phyloP scores from a whole-genome alignment of 2,113 vertebrate species.

The Myotis yumanensis region DNA sequence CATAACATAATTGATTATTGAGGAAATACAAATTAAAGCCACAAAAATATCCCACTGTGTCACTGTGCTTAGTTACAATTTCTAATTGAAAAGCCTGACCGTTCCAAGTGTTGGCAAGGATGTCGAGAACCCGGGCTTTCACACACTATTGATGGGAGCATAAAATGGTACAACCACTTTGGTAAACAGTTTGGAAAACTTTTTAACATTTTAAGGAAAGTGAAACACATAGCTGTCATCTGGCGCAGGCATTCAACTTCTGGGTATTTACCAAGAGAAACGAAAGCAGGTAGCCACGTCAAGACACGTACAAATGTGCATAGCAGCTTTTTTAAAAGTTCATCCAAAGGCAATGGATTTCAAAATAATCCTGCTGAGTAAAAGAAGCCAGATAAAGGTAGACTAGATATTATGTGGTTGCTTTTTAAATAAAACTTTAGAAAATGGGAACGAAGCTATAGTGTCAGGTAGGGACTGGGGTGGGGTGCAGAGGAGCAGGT shows the following conservation, averaged over 20 bases:
- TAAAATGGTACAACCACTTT: background rate
- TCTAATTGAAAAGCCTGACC: background rate
- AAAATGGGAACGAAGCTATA: background rate
- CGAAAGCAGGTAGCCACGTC: background rate
- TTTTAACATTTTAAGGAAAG: background rate
- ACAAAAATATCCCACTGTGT: background rate
- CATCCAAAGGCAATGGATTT: background rate
- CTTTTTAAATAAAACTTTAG: background rate
- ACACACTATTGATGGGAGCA: background rate
- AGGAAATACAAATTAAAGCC: background rate
- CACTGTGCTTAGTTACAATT: background rate
- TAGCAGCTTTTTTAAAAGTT: background rate
- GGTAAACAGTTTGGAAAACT: background rate
- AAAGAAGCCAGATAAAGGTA: background rate
- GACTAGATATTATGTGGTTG: background rate
- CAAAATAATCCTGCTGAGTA: background rate
- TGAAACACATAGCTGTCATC: background rate
- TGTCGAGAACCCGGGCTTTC: background rate
- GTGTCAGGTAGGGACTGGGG: background rate
- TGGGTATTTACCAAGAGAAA: background rate
- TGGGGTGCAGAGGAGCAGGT: background rate
- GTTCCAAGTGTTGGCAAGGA: background rate
- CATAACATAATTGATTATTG: background rate
- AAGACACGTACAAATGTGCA: background rate
- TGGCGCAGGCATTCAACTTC: background rate